These are phyloP conservation scores for Enteromius thamalakanensis DNA, from an alignment of 2,797 vertebrate genomes.

Conservation along the genomic window DNA sequence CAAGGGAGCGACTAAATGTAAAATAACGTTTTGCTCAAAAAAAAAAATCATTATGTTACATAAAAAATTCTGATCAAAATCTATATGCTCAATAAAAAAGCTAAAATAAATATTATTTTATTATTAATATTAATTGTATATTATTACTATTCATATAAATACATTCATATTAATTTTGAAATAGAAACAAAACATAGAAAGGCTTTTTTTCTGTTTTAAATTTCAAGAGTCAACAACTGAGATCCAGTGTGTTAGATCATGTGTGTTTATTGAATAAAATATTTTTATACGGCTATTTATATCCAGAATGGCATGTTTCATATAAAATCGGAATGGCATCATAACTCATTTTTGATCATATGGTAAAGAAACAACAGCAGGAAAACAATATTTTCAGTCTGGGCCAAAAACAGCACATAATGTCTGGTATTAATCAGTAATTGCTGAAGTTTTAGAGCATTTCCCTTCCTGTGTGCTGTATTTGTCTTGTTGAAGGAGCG, in stretches of 20 bases:
- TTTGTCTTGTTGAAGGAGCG: conserved; percentile 55
- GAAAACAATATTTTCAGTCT: conserved; percentile 16
- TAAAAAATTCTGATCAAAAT: background rate
- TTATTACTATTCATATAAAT: background rate
- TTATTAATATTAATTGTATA: background rate
- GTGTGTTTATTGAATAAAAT: background rate
- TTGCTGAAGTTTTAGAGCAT: conserved; percentile 43
- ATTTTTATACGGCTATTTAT: conserved; percentile 4
- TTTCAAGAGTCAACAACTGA: background rate
- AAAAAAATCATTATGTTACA: background rate
- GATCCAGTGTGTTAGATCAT: background rate
- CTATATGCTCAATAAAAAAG: background rate
- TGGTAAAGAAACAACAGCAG: conserved; percentile 8
- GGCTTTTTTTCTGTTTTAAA: background rate
- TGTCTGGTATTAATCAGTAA: conserved; percentile 21
- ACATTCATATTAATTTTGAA: background rate
- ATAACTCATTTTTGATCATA: background rate
- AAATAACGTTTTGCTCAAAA: background rate
- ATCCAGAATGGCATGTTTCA: background rate
- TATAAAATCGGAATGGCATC: background rate
- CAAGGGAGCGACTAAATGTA: background rate
- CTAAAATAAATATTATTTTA: background rate
- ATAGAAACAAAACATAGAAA: background rate
- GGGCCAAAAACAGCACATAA: background rate
- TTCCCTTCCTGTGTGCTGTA: conserved; percentile 38